These are phyloP conservation scores for Sceloporus tristichus DNA, from an alignment of 2,113 vertebrate genomes.

Conservation along the genomic window DNA sequence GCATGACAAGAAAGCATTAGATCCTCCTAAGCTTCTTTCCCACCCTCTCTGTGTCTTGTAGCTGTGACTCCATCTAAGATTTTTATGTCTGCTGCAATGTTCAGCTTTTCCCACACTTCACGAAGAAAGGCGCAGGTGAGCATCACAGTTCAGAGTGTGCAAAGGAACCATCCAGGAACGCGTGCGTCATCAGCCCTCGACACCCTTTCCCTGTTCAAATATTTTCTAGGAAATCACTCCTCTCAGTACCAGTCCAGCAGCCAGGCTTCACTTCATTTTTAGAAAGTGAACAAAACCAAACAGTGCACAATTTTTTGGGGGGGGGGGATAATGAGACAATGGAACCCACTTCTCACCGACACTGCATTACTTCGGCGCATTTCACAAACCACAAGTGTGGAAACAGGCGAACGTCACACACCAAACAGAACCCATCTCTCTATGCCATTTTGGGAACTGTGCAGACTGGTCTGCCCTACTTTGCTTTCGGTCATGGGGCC, in stretches of 20 bases:
- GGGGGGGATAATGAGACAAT: background rate
- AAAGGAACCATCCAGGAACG: constrained; percentile 63
- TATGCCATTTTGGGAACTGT: background rate
- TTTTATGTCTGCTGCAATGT: constrained; percentile 57
- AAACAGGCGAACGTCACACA: background rate
- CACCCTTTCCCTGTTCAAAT: background rate
- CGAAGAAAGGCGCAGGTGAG: constrained; percentile 33
- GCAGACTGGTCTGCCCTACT: no score
- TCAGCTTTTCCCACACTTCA: constrained; percentile 45
- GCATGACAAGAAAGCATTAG: constrained; percentile 34
- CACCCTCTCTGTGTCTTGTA: background rate
- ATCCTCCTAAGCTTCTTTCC: constrained; percentile 50
- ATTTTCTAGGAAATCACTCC: background rate
- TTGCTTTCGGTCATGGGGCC: background rate
- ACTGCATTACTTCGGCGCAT: background rate
- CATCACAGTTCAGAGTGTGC: constrained; percentile 45
- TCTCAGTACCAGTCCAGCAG: background rate
- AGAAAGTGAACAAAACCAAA: background rate
- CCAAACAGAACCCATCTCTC: background rate
- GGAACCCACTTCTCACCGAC: background rate
- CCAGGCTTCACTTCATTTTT: rapidly evolving
- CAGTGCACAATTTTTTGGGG: background rate
- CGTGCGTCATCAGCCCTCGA: background rate
- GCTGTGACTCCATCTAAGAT: constrained; percentile 20
- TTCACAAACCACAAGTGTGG: background rate